phyloP scores from a whole-genome alignment of 2,113 vertebrate genomes.

The Heterotilapia buettikoferi region DNA sequence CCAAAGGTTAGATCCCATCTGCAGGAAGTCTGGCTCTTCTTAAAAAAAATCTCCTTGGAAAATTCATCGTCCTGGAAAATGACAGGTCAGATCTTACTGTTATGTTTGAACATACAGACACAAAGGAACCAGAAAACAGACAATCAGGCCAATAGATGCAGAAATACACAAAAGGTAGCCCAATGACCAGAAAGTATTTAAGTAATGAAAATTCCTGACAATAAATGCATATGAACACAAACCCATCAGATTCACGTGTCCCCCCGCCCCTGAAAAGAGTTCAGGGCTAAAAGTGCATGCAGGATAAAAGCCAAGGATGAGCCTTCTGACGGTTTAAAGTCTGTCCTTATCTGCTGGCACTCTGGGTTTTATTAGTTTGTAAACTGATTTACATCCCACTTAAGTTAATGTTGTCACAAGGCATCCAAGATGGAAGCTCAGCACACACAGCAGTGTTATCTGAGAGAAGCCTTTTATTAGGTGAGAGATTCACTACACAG shows the following conservation, averaged over 20 bases:
- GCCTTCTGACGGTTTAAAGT: background rate
- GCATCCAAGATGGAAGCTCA: background rate
- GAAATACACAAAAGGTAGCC: background rate
- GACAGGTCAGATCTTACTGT: background rate
- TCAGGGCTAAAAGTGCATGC: background rate
- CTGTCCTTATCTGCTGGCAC: slow-evolving; percentile 29
- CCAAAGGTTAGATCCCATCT: background rate
- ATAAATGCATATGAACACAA: background rate
- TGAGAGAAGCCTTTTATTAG: background rate
- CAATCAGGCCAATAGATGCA: background rate
- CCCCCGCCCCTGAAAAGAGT: background rate
- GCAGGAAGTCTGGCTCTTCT: background rate
- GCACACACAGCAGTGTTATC: background rate
- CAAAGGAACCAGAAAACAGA: background rate
- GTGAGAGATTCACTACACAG: background rate
- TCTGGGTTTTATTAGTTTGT: slow-evolving; percentile 35
- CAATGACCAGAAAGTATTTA: background rate
- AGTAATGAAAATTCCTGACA: background rate
- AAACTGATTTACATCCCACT: slow-evolving; percentile 10
- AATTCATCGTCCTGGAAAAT: background rate
- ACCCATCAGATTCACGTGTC: background rate
- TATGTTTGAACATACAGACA: background rate
- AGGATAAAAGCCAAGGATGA: background rate
- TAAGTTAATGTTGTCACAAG: background rate
- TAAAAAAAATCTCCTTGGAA: background rate